Evolutionary conservation across 2,113 vertebrate genomes (phyloP).

Genomic region (Geococcyx californianus): DNA sequence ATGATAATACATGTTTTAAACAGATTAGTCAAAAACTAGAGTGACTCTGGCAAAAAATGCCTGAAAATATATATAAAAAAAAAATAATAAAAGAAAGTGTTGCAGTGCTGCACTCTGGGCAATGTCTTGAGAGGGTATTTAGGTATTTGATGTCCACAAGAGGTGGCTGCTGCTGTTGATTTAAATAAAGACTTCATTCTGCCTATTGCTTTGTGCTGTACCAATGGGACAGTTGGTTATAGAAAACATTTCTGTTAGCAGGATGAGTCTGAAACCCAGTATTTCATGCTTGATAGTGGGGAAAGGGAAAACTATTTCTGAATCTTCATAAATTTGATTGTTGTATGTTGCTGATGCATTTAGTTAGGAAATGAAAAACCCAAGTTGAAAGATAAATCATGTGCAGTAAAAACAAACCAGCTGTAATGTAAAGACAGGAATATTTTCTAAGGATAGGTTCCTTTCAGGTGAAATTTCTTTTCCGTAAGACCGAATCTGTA

Average conservation of each 20-base stretch:
- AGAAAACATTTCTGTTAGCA: not conserved
- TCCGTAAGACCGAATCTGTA: not conserved
- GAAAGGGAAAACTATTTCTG: not conserved
- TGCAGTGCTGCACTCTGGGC: not conserved
- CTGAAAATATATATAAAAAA: not conserved
- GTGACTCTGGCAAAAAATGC: not conserved
- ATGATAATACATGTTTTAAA: constrained; percentile 1
- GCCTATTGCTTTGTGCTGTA: not conserved
- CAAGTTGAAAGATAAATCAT: not conserved
- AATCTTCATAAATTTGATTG: not conserved
- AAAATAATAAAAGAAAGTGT: not conserved
- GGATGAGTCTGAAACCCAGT: not conserved
- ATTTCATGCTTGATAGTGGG: accelerated
- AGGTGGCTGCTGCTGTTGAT: not conserved
- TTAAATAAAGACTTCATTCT: not conserved
- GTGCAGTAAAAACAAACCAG: not conserved
- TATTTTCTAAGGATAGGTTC: not conserved
- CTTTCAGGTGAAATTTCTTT: not conserved
- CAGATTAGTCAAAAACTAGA: not conserved
- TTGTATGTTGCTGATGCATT: not conserved
- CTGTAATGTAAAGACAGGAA: not conserved
- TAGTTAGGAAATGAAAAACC: not conserved
- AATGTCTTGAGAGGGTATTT: not conserved
- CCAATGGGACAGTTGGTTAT: not conserved
- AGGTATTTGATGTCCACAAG: not conserved